Evolutionary conservation across 1,140 invertebrate species (phyloP), one percentile per base, ranked within the genome.

Genomic region (Teleogryllus occipitalis): DNA sequence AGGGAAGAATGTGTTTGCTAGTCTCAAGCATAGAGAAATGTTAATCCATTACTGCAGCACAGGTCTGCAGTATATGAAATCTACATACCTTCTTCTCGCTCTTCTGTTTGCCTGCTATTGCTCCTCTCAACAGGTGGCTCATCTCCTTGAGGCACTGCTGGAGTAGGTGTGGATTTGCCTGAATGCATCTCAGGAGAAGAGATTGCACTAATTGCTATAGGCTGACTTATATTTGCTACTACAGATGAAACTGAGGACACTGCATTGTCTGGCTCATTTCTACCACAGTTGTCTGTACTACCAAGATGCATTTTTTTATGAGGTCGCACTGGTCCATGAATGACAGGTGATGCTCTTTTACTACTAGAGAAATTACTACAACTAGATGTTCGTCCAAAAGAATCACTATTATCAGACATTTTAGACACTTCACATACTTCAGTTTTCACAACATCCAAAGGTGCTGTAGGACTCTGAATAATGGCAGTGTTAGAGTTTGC

Each of bases 301-400:
- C 47, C 75, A n/a, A 80, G 12, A 3, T 77, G 83, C 39, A 78
- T 77, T 72, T 83, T 83, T 81, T 84, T 84, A 7, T 82, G 79
- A 72, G 82, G 83, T 72, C 84, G 80, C 8, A 83, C 79, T 6
- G 85, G 83, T 48, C 83, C 84, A 74, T 85, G 85, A 49, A 86
- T 85, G 8, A 86, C 82, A 8, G 85, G 85, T 8, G 85, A 86
- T 15, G 84, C 83, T 39, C 85, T 81, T 82, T 86, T 86, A 78
- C 84, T 85, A 18, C 75, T 77, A 39, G 47, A 22, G 49, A 27
- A 27, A 77, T 48, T 47, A 65, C 54, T 65, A 18, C 54, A 65
- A 39, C 27, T 39, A 12, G 46, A 47, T 27, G 47, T n/a, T 14
- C 76, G 47, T 21, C 76, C 76, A 54, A 77, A 77, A 0, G n/a